A percentile compares a stretch with the other conserved stretches of the same genome.
phyloP scores from a whole-genome alignment of 2,888 invertebrate genomes.

The Bugula neritina region DNA sequence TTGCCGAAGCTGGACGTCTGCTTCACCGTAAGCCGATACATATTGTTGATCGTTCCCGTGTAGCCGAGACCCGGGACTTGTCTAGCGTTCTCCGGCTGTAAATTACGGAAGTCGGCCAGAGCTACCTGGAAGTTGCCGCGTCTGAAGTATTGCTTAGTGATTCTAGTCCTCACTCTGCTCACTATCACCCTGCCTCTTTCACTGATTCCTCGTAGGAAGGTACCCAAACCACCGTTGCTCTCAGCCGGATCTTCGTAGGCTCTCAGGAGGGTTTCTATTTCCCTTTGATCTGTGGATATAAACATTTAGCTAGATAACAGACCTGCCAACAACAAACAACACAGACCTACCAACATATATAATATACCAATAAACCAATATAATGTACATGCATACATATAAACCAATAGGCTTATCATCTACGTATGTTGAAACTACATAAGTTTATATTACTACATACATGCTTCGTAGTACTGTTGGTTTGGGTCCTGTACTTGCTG shows the following conservation, averaged over 20 bases:
- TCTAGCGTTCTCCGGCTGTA: slow-evolving; percentile 24
- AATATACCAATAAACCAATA: too few relatives aligned
- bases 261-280: not conserved
- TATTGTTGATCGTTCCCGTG: slow-evolving; percentile 26
- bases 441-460: not conserved
- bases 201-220: not conserved
- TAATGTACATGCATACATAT: too few relatives aligned
- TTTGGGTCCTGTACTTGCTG: not conserved
- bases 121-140: slow-evolving; percentile 23
- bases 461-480: not conserved
- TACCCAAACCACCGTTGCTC: not conserved
- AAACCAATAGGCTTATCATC: too few relatives aligned
- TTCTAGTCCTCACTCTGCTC: slow-evolving; percentile 15
- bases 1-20: slow-evolving; percentile 7
- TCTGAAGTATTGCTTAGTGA: slow-evolving; percentile 25
- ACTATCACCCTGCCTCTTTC: slow-evolving; percentile 16
- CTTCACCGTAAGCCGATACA: slow-evolving; percentile 23
- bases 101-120: slow-evolving; percentile 18
- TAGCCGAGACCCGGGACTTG: slow-evolving; percentile 4
- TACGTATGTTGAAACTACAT: too few relatives aligned
- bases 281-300: not conserved
- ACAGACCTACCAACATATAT: too few relatives aligned
- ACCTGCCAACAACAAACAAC: too few relatives aligned
- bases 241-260: slow-evolving; percentile 8
- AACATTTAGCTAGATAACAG: too few relatives aligned